Evolutionary conservation across 1,140 invertebrate species (phyloP), one percentile per base, ranked within the genome.

Genomic region (Drosophila sulfurigaster): DNA sequence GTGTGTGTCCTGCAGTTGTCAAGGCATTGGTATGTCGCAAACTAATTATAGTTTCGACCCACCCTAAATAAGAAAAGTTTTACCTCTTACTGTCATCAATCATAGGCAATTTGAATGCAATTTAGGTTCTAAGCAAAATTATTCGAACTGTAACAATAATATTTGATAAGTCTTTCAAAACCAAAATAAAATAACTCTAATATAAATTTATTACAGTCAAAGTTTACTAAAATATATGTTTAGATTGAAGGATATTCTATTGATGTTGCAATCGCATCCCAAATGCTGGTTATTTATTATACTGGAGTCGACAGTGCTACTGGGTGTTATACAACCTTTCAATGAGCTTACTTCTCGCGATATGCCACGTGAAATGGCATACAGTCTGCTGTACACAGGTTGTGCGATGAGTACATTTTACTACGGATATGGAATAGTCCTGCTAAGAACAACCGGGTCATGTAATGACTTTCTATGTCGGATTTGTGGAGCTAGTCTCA

Each of bases 381-480:
- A 10, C n/a, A 79, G 66, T 38, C 64, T 70, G 2, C 2, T 87
- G 6, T 57, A 76, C 2, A 60, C 79, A 0, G 51, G 32, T 1
- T 70, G 58, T 1, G 79, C 71, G 0, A 35, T 82, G 48, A 43
- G 64, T 8, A 25, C 56, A 16, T 46, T 79, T n/a, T 58, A 30
- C 15, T 87, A 87, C 8, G 82, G 79, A 1, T 86, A 86, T 57
- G 82, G 82, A 0, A 8, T 82, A 20, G 41, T 79, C 0, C 32
- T 65, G 20, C 13, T 86, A 1, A 51, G 45, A 5, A 43, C 11
- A 0, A n/a, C 30, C 2, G 60, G 67, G 0, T 3, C 43, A 0
- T 4, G 51, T 0, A 63, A 51, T 13, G 30, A 57, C 4, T 67
- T 86, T 30, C 7, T 76, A 0, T 3, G 28, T 25, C 54, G 52